Evolutionary conservation across 1,140 invertebrate genomes (phyloP).

Genomic region (Watersipora subatra): DNA sequence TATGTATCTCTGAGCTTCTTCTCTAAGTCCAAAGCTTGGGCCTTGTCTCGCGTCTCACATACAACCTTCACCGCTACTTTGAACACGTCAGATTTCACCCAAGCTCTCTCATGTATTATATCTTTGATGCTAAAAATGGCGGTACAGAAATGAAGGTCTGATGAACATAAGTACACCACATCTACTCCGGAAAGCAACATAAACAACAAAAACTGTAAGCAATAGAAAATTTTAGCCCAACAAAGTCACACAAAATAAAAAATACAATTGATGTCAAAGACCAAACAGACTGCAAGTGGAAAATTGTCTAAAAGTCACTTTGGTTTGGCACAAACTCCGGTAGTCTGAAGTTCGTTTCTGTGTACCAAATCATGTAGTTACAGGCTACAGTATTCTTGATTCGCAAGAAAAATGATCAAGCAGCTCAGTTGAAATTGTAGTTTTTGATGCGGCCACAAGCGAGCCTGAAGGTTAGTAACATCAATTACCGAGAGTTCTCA

Average conservation of each 20-base stretch:
- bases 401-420: no score
- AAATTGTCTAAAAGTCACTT: no score
- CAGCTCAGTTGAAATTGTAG: no score
- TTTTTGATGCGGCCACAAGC: no score
- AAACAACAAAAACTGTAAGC: no score
- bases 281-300: no score
- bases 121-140: constrained; percentile 60
- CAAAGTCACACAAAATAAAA: not conserved
- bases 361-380: no score
- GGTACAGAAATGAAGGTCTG: constrained; percentile 5
- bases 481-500: no score
- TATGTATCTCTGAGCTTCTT: not conserved
- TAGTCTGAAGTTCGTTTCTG: no score
- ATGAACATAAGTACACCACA: not conserved
- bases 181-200: not conserved
- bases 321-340: no score
- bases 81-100: constrained; percentile 75
- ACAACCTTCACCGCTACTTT: constrained; percentile 41
- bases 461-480: no score
- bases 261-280: not conserved
- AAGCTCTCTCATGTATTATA: constrained; percentile 81
- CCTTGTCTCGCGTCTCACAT: not conserved
- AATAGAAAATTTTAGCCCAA: not conserved
- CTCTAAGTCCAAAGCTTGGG: not conserved
- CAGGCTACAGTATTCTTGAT: no score